Conservation (phyloP, 1,140 invertebrate species). For the Pseudachorutes palmiensis region DNA sequence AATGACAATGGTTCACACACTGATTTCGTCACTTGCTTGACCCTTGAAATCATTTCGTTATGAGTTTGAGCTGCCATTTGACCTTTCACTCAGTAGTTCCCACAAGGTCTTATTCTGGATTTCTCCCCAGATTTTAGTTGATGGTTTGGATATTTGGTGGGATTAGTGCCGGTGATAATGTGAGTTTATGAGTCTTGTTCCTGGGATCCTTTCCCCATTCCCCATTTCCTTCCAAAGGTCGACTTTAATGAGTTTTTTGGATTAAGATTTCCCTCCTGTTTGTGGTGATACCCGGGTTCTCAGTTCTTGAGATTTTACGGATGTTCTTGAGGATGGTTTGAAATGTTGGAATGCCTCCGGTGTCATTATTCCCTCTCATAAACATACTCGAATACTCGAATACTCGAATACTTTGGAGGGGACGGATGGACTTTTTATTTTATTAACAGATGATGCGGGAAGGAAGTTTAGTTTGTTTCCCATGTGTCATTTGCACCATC, state of each 20-base stretch:
- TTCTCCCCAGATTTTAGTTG: neutral
- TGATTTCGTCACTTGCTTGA: too few species aligned
- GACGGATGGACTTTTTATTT: neutral
- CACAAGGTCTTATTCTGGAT: too few species aligned
- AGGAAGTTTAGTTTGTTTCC: too few species aligned
- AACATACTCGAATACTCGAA: too few species aligned
- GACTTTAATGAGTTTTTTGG: neutral
- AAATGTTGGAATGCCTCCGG: neutral
- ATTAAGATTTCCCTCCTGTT: neutral
- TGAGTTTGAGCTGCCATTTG: neutral
- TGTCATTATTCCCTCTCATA: conserved; percentile 1
- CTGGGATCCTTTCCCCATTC: neutral
- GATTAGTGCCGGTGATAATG: conserved; percentile 7
- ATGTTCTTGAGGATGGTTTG: neutral
- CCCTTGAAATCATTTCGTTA: too few species aligned
- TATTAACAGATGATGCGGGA: neutral
- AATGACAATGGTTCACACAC: too few species aligned
- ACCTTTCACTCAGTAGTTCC: conserved; percentile 13
- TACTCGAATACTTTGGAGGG: neutral
- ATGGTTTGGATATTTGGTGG: neutral
- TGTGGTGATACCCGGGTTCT: neutral
- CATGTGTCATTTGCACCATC: neutral
- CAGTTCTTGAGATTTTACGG: neutral
- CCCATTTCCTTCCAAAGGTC: neutral
- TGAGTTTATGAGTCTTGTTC: neutral